phyloP scores from a whole-genome alignment of 2,113 vertebrate genomes.

The Telmatochromis brichardi region DNA sequence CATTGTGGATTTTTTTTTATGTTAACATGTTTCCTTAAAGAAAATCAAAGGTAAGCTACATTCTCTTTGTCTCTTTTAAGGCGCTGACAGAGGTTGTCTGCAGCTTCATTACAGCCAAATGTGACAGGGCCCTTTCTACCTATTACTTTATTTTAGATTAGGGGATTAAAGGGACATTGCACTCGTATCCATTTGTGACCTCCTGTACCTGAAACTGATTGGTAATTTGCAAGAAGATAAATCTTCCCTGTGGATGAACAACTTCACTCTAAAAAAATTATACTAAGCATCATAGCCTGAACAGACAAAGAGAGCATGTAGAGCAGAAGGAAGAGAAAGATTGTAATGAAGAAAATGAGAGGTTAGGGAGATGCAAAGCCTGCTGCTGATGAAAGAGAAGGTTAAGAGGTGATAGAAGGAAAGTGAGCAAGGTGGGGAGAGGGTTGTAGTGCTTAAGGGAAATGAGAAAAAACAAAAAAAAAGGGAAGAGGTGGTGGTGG shows the following conservation, averaged over 20 bases:
- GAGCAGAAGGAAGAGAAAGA: background rate
- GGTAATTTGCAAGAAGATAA: background rate
- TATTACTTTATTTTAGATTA: conserved; percentile 13
- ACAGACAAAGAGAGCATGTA: background rate
- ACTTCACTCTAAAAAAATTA: background rate
- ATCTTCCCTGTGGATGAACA: background rate
- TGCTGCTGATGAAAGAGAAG: conserved; percentile 30
- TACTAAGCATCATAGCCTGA: background rate
- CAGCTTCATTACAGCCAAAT: conserved; percentile 7
- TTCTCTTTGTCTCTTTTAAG: background rate
- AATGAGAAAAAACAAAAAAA: background rate
- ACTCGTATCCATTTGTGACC: background rate
- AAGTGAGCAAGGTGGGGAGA: background rate
- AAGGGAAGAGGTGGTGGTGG: background rate
- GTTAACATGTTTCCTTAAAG: background rate
- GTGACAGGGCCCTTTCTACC: background rate
- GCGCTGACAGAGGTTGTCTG: background rate
- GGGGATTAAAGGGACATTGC: background rate
- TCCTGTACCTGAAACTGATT: background rate
- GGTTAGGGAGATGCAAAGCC: background rate
- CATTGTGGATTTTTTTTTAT: background rate
- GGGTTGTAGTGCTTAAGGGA: conserved; percentile 2
- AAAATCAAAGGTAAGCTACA: background rate
- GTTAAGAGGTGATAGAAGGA: conserved; percentile 13
- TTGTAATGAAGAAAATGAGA: conserved; percentile 39